Percentiles rank a stretch among this genome's conserved stretches.
phyloP scores from a whole-genome alignment of 2,888 invertebrate genomes.

The Agonopterix alstromeriana region DNA sequence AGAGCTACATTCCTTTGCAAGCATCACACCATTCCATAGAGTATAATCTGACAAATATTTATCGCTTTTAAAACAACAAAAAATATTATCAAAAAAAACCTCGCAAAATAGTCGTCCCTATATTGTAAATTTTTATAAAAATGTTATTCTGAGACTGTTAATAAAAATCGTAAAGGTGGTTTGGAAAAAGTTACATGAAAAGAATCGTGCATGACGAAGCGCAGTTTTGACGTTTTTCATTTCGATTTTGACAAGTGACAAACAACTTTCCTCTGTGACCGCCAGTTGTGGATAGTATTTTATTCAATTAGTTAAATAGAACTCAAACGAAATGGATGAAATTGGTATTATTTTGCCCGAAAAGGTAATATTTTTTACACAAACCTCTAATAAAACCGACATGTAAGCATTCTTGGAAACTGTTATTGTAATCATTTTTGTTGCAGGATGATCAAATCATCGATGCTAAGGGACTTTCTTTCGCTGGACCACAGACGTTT shows the following conservation, averaged over 20 bases:
- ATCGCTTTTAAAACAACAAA: too few relatives aligned
- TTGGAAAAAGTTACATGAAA: constrained; percentile 4
- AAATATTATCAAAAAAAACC: too few relatives aligned
- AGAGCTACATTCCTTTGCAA: too few relatives aligned
- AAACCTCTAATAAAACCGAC: background rate
- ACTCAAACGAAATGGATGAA: constrained; percentile 82
- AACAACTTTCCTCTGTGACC: too few relatives aligned
- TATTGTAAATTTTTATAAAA: too few relatives aligned
- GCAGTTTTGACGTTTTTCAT: constrained; percentile 20
- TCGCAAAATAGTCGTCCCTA: too few relatives aligned
- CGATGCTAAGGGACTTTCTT: constrained; percentile 80
- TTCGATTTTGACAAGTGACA: constrained; percentile 4
- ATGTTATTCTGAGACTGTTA: too few relatives aligned
- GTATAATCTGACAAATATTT: too few relatives aligned
- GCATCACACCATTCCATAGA: too few relatives aligned
- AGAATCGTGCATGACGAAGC: constrained; percentile 34
- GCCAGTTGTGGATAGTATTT: too few relatives aligned
- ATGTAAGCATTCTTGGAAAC: background rate
- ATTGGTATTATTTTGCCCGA: constrained; percentile 87
- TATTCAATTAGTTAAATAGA: background rate
- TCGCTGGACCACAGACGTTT: constrained; percentile 81
- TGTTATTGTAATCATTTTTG: background rate
- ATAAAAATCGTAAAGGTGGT: too few relatives aligned
- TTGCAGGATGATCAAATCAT: constrained; percentile 79
- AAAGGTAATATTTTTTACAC: constrained; percentile 76